Percentiles rank a stretch among this genome's conserved stretches.
Evolutionary conservation across 1,140 invertebrate genomes (phyloP).

Genomic region (Megathymus violae): DNA sequence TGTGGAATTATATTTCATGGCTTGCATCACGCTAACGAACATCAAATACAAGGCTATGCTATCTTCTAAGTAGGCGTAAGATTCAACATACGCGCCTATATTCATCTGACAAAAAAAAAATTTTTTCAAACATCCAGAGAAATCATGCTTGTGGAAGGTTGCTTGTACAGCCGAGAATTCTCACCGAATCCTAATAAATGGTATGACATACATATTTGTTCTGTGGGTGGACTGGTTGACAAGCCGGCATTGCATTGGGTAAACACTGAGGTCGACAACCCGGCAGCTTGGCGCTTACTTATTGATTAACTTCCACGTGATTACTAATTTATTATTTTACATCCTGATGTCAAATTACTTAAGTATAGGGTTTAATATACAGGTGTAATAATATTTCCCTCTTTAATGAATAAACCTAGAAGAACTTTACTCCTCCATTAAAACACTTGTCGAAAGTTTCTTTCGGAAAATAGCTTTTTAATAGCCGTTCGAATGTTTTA

Average conservation of each 20-base stretch:
- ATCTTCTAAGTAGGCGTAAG: neutral
- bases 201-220: constrained; percentile 56
- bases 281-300: constrained; percentile 42
- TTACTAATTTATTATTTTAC: constrained; percentile 66
- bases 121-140: constrained; percentile 22
- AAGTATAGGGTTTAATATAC: neutral
- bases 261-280: constrained; percentile 72
- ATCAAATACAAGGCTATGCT: neutral
- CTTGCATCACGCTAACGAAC: neutral
- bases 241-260: constrained; percentile 53
- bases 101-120: constrained; percentile 23
- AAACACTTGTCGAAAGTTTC: too few relatives aligned
- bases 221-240: constrained; percentile 76
- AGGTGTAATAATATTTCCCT: neutral
- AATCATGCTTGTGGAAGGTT: constrained; percentile 5
- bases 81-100: constrained; percentile 9
- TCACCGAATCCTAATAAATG: constrained; percentile 54
- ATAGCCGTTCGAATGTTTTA: too few relatives aligned
- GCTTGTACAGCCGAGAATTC: constrained; percentile 34
- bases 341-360: constrained; percentile 37
- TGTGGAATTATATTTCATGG: neutral
- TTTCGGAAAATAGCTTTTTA: too few relatives aligned
- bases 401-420: neutral
- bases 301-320: constrained; percentile 63
- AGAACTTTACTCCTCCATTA: neutral